Percentiles rank a stretch among this genome's conserved stretches.
Evolutionary conservation across 2,113 vertebrate species (phyloP).

Genomic region (Macaca fascicularis): DNA sequence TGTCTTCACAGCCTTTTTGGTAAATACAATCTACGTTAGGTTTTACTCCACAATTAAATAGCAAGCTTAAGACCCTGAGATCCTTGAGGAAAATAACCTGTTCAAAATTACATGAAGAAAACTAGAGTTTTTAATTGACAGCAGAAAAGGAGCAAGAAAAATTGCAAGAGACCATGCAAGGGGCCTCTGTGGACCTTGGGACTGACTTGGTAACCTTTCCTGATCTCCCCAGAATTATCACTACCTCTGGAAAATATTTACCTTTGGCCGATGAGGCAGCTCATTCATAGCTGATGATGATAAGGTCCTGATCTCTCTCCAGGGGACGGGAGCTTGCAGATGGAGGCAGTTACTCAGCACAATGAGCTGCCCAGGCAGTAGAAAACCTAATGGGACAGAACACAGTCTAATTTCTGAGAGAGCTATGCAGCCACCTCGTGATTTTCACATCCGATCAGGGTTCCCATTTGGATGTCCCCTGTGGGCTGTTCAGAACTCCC

Average conservation of each 20-base stretch:
- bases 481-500: neutral
- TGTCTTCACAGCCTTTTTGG: neutral
- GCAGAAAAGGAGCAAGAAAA: neutral
- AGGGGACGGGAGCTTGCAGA: neutral
- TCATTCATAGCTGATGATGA: neutral
- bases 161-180: too few species aligned
- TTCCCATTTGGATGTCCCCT: neutral
- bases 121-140: neutral
- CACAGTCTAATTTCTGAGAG: neutral
- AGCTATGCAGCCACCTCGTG: neutral
- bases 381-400: slow-evolving; percentile 44
- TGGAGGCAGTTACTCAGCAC: neutral
- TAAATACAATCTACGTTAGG: neutral
- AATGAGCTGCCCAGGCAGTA: neutral
- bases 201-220: neutral
- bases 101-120: neutral
- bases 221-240: neutral
- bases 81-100: neutral
- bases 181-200: fast-evolving
- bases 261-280: neutral
- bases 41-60: neutral
- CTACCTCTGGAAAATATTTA: neutral
- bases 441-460: neutral
- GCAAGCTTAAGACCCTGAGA: neutral
- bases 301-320: fast-evolving